Evolutionary conservation across 2,113 vertebrate species (phyloP), one percentile per base, ranked within the genome.

Genomic region (Laticauda laticaudata): DNA sequence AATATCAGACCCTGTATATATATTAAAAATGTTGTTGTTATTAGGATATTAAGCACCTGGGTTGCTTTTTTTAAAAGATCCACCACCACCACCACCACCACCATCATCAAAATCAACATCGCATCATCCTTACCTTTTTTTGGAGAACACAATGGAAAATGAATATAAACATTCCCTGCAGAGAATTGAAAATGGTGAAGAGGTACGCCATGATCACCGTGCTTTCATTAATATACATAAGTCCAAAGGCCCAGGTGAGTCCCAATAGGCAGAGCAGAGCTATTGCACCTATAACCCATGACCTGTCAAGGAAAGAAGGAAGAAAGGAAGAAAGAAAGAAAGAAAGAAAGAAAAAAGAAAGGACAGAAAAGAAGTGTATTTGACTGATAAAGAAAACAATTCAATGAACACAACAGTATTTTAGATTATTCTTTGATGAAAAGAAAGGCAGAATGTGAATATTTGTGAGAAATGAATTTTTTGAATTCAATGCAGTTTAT

Each of bases 91-190:
- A 81, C 75, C 69, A 81, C 75, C 75, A 21, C 34, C 75, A 81
- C 3, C 75, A 81, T 1, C 34, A 81, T 43, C 75, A 81, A 81
- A 43, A 81, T 21, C 75, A 81, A 81, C 75, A 43, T 81, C 1
- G 3, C 88, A 12, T 89, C 51, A 18, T 87, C 90, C 96, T 96
- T 97, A 99, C 99, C 99, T 99, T 99, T 97, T 99, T 99, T 97
- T 99, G 99, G 95, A 99, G 98, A 91, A 99, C 99, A 96, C 99
- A 99, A 98, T 99, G 99, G 98, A 99, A 99, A 97, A 99, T 99
- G 98, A 99, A 99, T 98, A 99, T 99, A 98, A 99, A 99, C 99
- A 99, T 99, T 94, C 99, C 99, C 97, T 99, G 99, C 92, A 99
- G 98, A 97, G 99, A 99, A 98, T 99, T 99, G 98, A 99, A 99